Base-by-base conservation (phyloP, 2,797 vertebrate genomes). In the Thaleichthys pacificus region DNA sequence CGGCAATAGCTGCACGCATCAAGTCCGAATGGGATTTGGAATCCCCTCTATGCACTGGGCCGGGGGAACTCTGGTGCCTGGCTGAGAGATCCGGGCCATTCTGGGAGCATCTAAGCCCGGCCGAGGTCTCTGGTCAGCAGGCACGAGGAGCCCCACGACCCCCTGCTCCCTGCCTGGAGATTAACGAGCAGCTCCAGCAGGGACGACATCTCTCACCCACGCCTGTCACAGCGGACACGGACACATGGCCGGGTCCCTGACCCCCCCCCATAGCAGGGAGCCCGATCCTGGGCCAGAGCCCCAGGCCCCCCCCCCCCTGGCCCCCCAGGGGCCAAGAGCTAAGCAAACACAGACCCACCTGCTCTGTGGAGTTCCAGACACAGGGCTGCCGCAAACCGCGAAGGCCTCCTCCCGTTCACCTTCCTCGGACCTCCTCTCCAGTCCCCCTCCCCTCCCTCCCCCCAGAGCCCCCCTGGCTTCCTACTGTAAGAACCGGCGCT, bases 211-310 rank as follows among this genome's bases (percentile, higher is more conserved):
- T 68, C 68, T 58, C 28, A 32, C n/a, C 47, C 65, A 21, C 24
- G 58, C 57, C 63, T 57, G 56, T 66, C 63, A 70, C 63, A 61
- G 30, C 7, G 19, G 9, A 71, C 51, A 57, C 4, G 19, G 9
- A 71, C 51, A 57, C 4, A 19, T 71, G 69, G 72, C 66, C 68
- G 21, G 66, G 58, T 7, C 35, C 49, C 1, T 5, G 61, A 35
- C 75, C 65, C 28, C 80, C 28, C 80, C 8, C 38, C 38, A 61
- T 75, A 76, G 75, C 79, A 58, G 74, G 76, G 69, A 73, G 68
- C 51, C 74, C 64, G 30, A 73, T 71, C 75, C 75, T 28, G 63
- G 67, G 54, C 24, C 30, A 17, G 5, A 17, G 5, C 51, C 35
- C 47, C 68, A 74, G 19, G 66, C 28, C 3, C 22, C 19, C 17